Percentiles rank a stretch among this genome's conserved stretches.
Evolutionary conservation across 1,140 invertebrate species (phyloP).

Genomic region (Drosophila rhopaloa): DNA sequence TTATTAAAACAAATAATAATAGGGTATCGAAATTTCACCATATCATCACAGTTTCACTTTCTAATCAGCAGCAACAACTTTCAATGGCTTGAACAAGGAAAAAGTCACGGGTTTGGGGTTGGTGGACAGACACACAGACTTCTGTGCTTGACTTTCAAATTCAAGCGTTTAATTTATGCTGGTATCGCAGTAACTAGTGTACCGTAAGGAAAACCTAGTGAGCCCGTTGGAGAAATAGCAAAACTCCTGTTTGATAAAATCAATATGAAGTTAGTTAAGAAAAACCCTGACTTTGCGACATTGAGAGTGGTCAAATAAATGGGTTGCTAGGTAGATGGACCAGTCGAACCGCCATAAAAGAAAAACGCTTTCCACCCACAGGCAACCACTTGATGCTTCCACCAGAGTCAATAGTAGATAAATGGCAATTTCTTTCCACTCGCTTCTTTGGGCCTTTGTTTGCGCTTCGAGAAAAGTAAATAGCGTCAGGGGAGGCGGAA

Average conservation of each 20-base stretch:
- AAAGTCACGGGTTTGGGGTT: conserved; percentile 2
- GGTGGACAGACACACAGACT: conserved; percentile 10
- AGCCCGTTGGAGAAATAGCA: conserved; percentile 5
- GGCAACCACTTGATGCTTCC: conserved; percentile 46
- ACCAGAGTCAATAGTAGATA: conserved; percentile 77
- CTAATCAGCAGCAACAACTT: conserved; percentile 69
- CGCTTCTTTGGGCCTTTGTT: conserved; percentile 55
- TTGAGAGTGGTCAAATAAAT: conserved; percentile 37
- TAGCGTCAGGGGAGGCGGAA: conserved; percentile 20
- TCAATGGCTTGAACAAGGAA: conserved; percentile 34
- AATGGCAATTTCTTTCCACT: conserved; percentile 79
- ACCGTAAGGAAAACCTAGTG: conserved; percentile 39
- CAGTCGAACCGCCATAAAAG: conserved; percentile 15
- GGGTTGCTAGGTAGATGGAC: conserved; percentile 13
- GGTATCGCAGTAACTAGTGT: conserved; percentile 49
- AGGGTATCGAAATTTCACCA: background rate
- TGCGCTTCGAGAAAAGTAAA: conserved; percentile 75
- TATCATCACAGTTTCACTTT: conserved; percentile 57
- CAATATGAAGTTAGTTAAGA: conserved; percentile 26
- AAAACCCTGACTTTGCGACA: conserved; percentile 24
- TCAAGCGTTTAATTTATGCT: conserved; percentile 72
- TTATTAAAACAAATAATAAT: no score
- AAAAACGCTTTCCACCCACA: conserved; percentile 10
- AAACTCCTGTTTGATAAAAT: conserved; percentile 19
- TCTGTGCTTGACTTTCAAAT: conserved; percentile 73